Evolutionary conservation across 2,888 invertebrate genomes (phyloP).

Genomic region (Apantesis nais): DNA sequence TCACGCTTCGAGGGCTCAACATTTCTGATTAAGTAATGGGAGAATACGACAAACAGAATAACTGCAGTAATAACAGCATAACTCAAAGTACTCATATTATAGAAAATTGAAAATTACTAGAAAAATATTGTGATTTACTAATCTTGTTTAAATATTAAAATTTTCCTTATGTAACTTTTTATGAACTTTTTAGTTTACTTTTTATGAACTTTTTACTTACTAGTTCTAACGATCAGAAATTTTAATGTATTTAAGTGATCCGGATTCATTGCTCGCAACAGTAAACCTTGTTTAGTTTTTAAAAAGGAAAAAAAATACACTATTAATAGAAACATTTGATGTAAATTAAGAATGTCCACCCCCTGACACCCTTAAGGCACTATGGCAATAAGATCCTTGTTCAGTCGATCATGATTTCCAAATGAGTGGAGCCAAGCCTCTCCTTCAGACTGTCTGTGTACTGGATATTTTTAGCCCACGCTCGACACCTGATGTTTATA

Average conservation of each 20-base stretch:
- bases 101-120: no score
- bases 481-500: conserved; percentile 89
- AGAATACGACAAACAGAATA: no score
- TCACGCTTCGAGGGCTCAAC: background rate
- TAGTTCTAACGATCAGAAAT: no score
- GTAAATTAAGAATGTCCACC: conserved; percentile 4
- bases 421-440: conserved; percentile 75
- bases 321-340: background rate
- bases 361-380: conserved; percentile 23
- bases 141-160: background rate
- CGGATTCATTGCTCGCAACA: background rate
- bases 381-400: conserved; percentile 16
- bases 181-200: no score
- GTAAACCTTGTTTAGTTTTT: background rate
- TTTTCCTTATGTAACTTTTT: no score
- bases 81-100: no score
- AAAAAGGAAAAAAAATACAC: background rate
- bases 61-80: no score
- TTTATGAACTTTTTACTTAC: no score
- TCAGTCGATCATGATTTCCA: conserved; percentile 82
- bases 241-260: no score
- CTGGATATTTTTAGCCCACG: conserved; percentile 88
- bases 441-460: conserved; percentile 81
- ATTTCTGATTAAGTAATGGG: no score
- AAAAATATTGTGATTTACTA: no score